Base-by-base conservation (phyloP, 37 sponge, comb jelly and placozoan genomes). In the Spongilla lacustris region DNA sequence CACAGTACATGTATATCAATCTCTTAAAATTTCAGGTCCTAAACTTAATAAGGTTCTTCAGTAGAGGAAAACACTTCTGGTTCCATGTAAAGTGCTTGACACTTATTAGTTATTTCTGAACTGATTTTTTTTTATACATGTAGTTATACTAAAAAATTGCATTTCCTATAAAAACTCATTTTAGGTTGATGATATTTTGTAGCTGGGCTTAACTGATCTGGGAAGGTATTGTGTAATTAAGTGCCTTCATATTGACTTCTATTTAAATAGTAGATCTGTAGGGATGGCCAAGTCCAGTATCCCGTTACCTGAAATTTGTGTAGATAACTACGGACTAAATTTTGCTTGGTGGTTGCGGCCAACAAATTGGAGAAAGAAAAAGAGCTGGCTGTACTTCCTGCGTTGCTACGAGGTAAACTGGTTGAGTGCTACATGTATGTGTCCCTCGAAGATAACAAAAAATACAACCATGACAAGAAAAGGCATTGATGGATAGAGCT, bases 361-460 rank as follows among this genome's bases (percentile, higher is more conserved):
- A 86, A 86, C 36, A 68, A 86, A 26, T 86, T 81, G 81, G 58
- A 86, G n/a, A 81, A 79, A 32, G 80, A 50, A 25, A 86, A 86
- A 35, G 81, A 86, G 28, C 66, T 14, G 21, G 5, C 73, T 14
- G 69, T 86, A 25, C 23, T 86, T 21, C 87, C 86, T 25, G 48
- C 86, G 14, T 49, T 79, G 50, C 41, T 79, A 50, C 33, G 87
- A 9, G 87, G 81, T 22, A 86, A 86, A 67, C 74, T 86, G n/a
- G 35, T 86, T 2, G 87, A 80, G 23, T 25, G 24, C 73, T 86
- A n/a, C n/a, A n/a, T n/a, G n/a, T n/a, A 73, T 76, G 74, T 86
- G 10, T 72, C 69, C 31, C 29, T 86, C 14, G 74, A 86, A 25
- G 87, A 86, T 41, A 71, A 79, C 14, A 27, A 36, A 26, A 78